These are phyloP conservation scores for Athetis lepigone DNA, from an alignment of 2,888 invertebrate genomes.

Conservation along the genomic window DNA sequence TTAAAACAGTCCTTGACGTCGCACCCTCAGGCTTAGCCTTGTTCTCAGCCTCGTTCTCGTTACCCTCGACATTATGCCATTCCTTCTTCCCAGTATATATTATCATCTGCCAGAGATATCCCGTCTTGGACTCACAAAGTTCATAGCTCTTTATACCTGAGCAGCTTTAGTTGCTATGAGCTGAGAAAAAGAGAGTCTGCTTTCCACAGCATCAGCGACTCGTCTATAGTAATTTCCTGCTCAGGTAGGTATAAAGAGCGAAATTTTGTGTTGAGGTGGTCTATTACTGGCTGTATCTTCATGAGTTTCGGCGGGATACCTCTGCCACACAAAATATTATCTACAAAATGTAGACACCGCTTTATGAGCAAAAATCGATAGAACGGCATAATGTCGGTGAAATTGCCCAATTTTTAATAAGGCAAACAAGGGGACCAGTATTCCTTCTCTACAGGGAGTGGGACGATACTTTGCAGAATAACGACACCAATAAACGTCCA, in stretches of 20 bases:
- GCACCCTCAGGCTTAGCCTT: not conserved
- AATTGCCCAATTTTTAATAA: too few species aligned
- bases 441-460: too few species aligned
- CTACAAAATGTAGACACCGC: too few species aligned
- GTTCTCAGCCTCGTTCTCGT: not conserved
- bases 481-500: too few species aligned
- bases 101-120: slow-evolving; percentile 7
- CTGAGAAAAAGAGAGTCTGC: not conserved
- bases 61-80: not conserved
- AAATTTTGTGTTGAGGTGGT: too few species aligned
- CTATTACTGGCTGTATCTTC: not conserved
- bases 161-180: not conserved
- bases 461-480: too few species aligned
- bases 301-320: not conserved
- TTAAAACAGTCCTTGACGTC: not conserved
- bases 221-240: not conserved
- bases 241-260: slow-evolving; percentile 11
- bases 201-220: not conserved
- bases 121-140: slow-evolving; percentile 1
- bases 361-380: too few species aligned
- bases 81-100: not conserved
- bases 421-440: too few species aligned
- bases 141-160: slow-evolving; percentile 12
- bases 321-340: too few species aligned
- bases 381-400: too few species aligned